Base-by-base conservation (phyloP, 2,113 vertebrate species). In the Nycticebus coucang region DNA sequence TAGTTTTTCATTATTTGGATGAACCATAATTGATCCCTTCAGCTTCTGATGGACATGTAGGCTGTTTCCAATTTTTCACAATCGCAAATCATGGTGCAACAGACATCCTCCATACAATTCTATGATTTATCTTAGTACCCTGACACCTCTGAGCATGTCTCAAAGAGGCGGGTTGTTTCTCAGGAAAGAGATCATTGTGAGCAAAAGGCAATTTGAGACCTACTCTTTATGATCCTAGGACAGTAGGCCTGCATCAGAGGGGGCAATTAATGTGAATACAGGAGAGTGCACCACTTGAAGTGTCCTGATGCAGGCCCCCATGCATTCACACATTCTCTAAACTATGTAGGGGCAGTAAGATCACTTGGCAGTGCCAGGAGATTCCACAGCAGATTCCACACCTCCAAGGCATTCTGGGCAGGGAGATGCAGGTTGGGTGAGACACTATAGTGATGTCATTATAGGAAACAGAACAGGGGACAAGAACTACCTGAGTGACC, bases 71-170 rank as follows among this genome's bases (percentile, higher is more conserved):
- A 22, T 33, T 88, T 89, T 94, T 79, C 33, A 35, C 57, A 45
- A 55, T 18, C n/a, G 7, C 30, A 53, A 77, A 64, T 66, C 74
- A 89, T 50, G 64, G 60, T 81, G 50, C 60, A n/a, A 53, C 5
- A 19, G 53, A 94, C 21, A 91, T 71, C 14, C 53, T 78, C 21
- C 35, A 37, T n/a, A 77, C 35, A 89, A 69, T 74, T 37, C 62
- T 89, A 72, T 66, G 60, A 89, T 33, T 92, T n/a, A 28, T 57
- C 81, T 94, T n/a, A 94, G 71, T 57, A 75, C 9, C 92, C 60
- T 72, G n/a, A 75, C 66, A 35, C n/a, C 60, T 84, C 72, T 81
- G n/a, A 75, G 15, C 13, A n/a, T 75, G 55, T 50, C 35, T 91
- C 60, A 10, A 75, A 71, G 21, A 41, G 50, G 81, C 2, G 15